Conservation (phyloP, 2,113 vertebrate genomes). For the Pagrus major region DNA sequence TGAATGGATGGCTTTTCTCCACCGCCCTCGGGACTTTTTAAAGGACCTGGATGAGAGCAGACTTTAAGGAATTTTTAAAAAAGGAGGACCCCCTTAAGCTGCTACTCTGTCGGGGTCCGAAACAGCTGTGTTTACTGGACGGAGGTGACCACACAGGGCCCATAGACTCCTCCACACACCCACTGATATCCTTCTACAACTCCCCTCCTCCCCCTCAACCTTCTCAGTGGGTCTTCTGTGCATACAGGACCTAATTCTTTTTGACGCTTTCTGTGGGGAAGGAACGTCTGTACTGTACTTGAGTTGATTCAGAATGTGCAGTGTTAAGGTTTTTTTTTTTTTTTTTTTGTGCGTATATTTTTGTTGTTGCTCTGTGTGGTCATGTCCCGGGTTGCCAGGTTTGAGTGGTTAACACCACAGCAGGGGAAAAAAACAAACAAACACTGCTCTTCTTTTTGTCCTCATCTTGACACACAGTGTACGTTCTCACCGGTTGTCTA, state of each 20-base stretch:
- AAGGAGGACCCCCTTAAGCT: constrained; percentile 52
- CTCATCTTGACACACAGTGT: constrained; percentile 17
- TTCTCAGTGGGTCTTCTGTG: constrained; percentile 39
- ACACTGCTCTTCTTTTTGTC: constrained; percentile 36
- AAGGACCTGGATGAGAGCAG: constrained; percentile 26
- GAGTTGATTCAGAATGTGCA: constrained; percentile 67
- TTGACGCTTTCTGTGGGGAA: constrained; percentile 22
- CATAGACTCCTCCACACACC: constrained; percentile 9
- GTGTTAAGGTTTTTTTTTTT: neutral
- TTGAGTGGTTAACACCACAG: constrained; percentile 25
- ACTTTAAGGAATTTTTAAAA: constrained; percentile 27
- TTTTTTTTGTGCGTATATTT: constrained; percentile 1
- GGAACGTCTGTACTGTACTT: constrained; percentile 36
- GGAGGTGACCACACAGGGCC: constrained; percentile 68
- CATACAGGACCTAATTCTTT: constrained; percentile 28
- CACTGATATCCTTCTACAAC: constrained; percentile 9
- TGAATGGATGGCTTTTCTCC: constrained; percentile 13
- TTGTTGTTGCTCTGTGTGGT: constrained; percentile 60
- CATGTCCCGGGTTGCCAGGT: constrained; percentile 54
- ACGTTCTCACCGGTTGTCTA: constrained; percentile 39
- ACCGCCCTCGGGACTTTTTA: constrained; percentile 13
- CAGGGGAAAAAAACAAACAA: neutral
- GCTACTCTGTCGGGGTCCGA: constrained; percentile 44
- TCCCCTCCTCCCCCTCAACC: neutral
- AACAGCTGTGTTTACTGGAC: constrained; percentile 31